Base-by-base conservation (phyloP, 2,797 vertebrate species). In the Aphelocoma californica region DNA sequence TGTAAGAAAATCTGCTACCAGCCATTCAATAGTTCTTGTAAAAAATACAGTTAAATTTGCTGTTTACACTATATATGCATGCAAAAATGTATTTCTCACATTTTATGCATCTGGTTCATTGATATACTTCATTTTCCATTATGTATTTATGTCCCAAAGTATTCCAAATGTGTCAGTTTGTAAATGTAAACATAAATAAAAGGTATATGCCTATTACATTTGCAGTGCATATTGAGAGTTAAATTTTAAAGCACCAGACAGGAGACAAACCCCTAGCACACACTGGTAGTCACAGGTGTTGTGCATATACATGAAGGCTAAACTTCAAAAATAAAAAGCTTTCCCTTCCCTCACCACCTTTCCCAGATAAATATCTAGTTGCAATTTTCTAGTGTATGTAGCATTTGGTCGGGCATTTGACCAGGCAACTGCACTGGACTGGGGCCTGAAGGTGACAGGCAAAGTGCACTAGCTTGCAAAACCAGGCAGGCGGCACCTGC, bases 1-100 rank as follows among this genome's bases (percentile, higher is more conserved):
- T 89, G 82, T 77, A 94, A 93, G 85, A 62, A 78, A 75, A 70
- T 61, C 26, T 85, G 20, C 66, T 91, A 62, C 23, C 40, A 94
- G 28, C 36, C 16, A 48, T 73, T 86, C 56, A 66, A 62, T 62
- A 92, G 51, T 51, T 94, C 45, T 58, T 78, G n/a, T 42, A 83
- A 64, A 77, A 88, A 89, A 88, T 81, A 48, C 40, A 81, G 50
- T 86, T 83, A 69, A 47, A 79, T 84, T 86, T 88, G 18, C 56
- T 48, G 9, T 71, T 94, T 56, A 34, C 14, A 20, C 16, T 77
- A 44, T 26, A 38, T 36, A 61, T 86, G 15, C 14, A 18, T 53
- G 31, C n/a, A 70, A 14, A 74, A 86, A 70, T 12, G 1, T n/a
- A 69, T 84, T 92, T 64, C 54, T 32, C 36, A 64, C 23, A 25